Percentiles rank a stretch among this genome's conserved stretches.
phyloP scores from a whole-genome alignment of 2,797 vertebrate species.

The Lindbergichthys nudifrons region DNA sequence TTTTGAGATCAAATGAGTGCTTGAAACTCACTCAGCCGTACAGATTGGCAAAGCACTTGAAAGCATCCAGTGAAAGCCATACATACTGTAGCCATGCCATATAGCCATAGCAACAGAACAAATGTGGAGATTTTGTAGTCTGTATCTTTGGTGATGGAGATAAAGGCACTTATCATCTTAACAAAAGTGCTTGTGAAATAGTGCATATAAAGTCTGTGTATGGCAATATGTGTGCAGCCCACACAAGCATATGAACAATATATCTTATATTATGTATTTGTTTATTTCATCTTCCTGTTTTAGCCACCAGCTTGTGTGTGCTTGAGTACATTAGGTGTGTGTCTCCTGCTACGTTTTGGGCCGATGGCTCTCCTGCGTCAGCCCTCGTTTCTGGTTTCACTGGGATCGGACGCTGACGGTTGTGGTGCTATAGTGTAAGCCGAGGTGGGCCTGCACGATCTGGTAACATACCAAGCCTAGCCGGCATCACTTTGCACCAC shows the following conservation, averaged over 20 bases:
- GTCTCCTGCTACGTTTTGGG: constrained; percentile 42
- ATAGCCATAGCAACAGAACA: constrained; percentile 43
- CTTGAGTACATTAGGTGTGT: constrained; percentile 10
- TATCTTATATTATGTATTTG: background rate
- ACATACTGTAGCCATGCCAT: constrained; percentile 57
- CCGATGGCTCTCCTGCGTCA: constrained; percentile 63
- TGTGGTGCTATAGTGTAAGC: constrained; percentile 62
- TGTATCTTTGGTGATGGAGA: constrained; percentile 56
- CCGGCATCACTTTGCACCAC: constrained; percentile 66
- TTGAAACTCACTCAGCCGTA: constrained; percentile 70
- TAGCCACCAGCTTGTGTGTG: background rate
- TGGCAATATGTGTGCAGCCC: constrained; percentile 25
- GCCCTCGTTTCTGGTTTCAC: constrained; percentile 74
- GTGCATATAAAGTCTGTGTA: constrained; percentile 39
- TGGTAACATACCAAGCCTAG: constrained; percentile 69
- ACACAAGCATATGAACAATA: constrained; percentile 11
- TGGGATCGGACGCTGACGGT: constrained; percentile 49
- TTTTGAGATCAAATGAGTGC: constrained; percentile 71
- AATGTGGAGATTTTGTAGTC: constrained; percentile 34
- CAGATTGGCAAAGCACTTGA: constrained; percentile 66
- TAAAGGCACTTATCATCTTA: constrained; percentile 39
- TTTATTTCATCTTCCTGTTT: background rate
- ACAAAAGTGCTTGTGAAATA: constrained; percentile 39
- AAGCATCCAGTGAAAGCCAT: constrained; percentile 57
- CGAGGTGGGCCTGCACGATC: constrained; percentile 74